Conservation (phyloP, 2,888 invertebrate species). For the Mellilla xanthometata region DNA sequence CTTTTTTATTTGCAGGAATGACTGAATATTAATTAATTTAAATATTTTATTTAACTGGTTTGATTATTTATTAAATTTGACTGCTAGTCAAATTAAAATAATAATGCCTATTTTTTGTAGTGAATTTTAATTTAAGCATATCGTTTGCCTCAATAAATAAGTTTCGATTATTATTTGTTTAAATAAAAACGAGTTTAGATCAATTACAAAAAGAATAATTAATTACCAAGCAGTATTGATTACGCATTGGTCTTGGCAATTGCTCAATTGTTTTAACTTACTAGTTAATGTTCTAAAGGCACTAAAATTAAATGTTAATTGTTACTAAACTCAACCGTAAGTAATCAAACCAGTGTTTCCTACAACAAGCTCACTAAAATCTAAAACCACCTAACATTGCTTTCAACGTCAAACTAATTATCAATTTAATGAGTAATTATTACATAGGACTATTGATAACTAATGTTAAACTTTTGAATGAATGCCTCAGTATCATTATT, state of each 20-base stretch:
- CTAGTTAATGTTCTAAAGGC: background rate
- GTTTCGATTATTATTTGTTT: too few relatives aligned
- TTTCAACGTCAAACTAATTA: conserved; percentile 56
- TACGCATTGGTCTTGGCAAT: background rate
- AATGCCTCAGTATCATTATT: too few relatives aligned
- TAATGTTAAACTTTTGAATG: too few relatives aligned
- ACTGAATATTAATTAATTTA: conserved; percentile 5
- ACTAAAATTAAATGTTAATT: background rate
- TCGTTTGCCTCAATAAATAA: too few relatives aligned
- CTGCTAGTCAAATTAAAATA: too few relatives aligned
- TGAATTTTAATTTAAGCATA: background rate
- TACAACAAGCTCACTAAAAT: conserved; percentile 52
- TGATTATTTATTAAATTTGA: conserved; percentile 10
- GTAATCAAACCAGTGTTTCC: conserved; percentile 46
- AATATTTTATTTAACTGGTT: conserved; percentile 17
- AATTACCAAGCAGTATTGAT: too few relatives aligned
- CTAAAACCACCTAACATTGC: conserved; percentile 58
- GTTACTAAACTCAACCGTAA: background rate
- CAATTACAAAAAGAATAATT: too few relatives aligned
- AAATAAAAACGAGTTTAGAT: too few relatives aligned
- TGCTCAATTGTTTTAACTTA: background rate
- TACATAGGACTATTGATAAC: background rate
- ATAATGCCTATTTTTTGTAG: too few relatives aligned
- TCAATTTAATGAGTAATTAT: conserved; percentile 30
- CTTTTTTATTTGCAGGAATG: conserved; percentile 37